A percentile compares a stretch with the other conserved stretches of the same genome.
Conservation (phyloP, 30 jellyfish, hydroid and myxozoan species). For the Pseudorhiza aurosa region DNA sequence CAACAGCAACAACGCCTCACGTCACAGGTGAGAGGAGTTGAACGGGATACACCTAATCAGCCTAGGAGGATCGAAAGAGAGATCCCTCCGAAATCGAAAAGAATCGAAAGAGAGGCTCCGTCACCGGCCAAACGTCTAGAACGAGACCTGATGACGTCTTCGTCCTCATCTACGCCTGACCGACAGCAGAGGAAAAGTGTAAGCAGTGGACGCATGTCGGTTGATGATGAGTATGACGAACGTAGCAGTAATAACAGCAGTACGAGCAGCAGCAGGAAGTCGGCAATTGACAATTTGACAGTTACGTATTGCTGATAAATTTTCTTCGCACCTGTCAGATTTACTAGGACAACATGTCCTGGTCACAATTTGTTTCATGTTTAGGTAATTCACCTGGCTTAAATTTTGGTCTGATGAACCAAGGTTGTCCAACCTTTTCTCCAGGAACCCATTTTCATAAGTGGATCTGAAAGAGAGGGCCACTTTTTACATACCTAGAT, state of each 20-base stretch:
- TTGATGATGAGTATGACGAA: slow-evolving; percentile 40
- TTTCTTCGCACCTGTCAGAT: no score
- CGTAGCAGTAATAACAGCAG: slow-evolving; percentile 28
- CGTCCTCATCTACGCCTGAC: slow-evolving; percentile 16
- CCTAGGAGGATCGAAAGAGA: neutral
- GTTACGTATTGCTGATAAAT: slow-evolving; percentile 10
- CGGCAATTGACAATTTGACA: slow-evolving; percentile 14
- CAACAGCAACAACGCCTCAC: neutral
- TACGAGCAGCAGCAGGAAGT: slow-evolving; percentile 11
- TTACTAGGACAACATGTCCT: no score
- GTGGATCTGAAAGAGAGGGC: no score
- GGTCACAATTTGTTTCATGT: no score
- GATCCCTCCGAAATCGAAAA: slow-evolving; percentile 1
- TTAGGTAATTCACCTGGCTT: no score
- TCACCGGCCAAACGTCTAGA: slow-evolving; percentile 15
- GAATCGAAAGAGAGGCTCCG: slow-evolving; percentile 9
- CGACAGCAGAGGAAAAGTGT: neutral
- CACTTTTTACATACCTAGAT: no score
- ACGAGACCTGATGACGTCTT: neutral
- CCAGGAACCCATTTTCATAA: no score
- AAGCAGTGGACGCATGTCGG: slow-evolving; percentile 17
- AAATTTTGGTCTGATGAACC: no score
- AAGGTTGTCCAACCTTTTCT: no score
- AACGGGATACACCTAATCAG: neutral
- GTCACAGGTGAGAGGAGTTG: neutral